Evolutionary conservation across 2,113 vertebrate species (phyloP), one percentile per base, ranked within the genome.

Genomic region (Hemiprocne comata): DNA sequence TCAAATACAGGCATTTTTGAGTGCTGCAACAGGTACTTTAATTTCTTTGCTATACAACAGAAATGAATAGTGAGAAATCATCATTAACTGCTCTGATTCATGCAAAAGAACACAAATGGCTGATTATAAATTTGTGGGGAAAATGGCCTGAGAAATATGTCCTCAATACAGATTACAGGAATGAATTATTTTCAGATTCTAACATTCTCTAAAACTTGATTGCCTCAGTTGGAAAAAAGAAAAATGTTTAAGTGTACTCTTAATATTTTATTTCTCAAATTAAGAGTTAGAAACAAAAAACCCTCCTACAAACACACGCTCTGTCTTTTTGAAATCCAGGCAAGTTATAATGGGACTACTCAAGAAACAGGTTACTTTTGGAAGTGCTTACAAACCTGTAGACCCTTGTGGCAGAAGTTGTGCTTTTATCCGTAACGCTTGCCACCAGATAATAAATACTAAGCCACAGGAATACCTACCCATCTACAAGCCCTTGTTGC

Each of bases 401-500:
- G 65, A 54, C 6, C 17, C 24, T 53, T 79, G 55, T 10, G 84
- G 38, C 34, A 85, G n/a, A 87, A 77, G 34, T 8, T 69, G 34
- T 71, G 48, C 21, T 94, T 34, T 76, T 28, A 3, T 44, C 44
- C 81, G 0, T 19, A 79, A 74, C 0, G 6, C 25, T 53, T 34
- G 78, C 31, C 31, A 29, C n/a, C 40, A 89, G 36, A 87, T 29
- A 24, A 54, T 26, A 80, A 60, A 79, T 34, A 73, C 12, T 46
- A 66, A 90, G 40, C 42, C 85, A 75, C 31, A 71, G 53, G 20
- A 87, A 79, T 73, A 67, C 98, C 97, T 97, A 99, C 99, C 99
- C 99, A 19, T 99, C 99, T 91, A 99, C 99, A 90, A 99, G 99
- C 75, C 99, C 99, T 96, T 99, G 99, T 90, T 99, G 99, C 69